Evolutionary conservation across 2,113 vertebrate species (phyloP), one percentile per base, ranked within the genome.

Genomic region (Reinhardtius hippoglossoides): DNA sequence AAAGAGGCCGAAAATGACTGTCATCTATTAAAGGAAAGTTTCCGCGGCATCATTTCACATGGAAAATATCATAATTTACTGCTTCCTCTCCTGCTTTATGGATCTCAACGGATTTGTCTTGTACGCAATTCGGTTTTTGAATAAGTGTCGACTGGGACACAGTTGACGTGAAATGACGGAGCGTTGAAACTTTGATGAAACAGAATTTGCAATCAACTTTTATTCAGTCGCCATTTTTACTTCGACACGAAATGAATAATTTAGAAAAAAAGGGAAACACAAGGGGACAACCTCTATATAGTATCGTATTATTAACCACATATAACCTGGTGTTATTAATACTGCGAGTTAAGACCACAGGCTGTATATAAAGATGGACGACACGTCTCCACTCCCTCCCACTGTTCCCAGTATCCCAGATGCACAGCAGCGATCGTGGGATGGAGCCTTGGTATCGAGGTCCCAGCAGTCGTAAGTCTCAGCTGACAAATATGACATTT

Each of bases 71-170:
- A 35, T 20, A n/a, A 5, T 67, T 73, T 27, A 52, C 24, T 4
- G 50, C 75, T 60, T 57, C 9, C 59, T 40, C 59, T 79, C 12
- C 12, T 69, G 55, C 26, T 31, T 65, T 78, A 44, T 52, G 60
- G 44, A 66, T 69, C 5, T 54, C 54, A 18, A n/a, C 46, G 16
- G 54, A 58, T 44, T 57, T 37, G 13, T 40, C 14, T 10, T 60
- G 64, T 37, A 40, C 55, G 40, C 54, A 35, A 15, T 37, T 65
- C 12, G 8, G 9, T 56, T 24, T 23, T 56, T 67, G 21, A 71
- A 69, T 40, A 18, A 70, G 40, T 12, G 24, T 3, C 46, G 58
- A 10, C 21, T 58, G 15, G 9, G 67, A 76, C 12, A 40, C 37
- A 21, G 57, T n/a, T 60, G 46, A 69, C n/a, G 16, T 18, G 46